Evolutionary conservation across 2,113 vertebrate species (phyloP), one percentile per base, ranked within the genome.

Genomic region (Cromileptes altivelis): DNA sequence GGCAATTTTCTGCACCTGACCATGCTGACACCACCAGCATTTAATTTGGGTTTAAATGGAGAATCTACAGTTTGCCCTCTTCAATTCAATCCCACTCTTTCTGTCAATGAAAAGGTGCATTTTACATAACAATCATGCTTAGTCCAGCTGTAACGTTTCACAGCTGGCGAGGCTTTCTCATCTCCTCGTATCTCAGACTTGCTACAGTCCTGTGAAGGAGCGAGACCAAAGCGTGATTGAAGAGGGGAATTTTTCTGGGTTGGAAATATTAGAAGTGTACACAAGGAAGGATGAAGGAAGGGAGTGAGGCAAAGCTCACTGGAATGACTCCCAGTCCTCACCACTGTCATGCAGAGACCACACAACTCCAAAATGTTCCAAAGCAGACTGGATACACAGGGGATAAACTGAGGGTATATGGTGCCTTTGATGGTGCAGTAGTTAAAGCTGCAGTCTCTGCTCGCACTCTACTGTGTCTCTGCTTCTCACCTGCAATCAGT

Each of bases 261-360:
- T 86, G 78, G 73, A 83, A 85, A 81, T 85, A 89, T 85, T 88
- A 83, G 82, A 87, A 90, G 85, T 82, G 80, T 71, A 91, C 89
- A 91, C 84, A 81, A 78, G 74, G 70, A 91, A 69, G 78, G 88
- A 89, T 84, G 81, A 85, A 80, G 85, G 72, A 77, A 75, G 11
- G 23, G 70, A 81, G 89, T 23, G 73, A 78, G 57, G 83, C 58
- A 19, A 75, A 78, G 88, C 80, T 85, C 62, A 4, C 60, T 91
- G 88, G 88, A 92, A 85, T 2, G 33, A 84, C 86, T 92, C 88
- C 85, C 86, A 78, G 86, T 70, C 68, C 47, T 81, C 77, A 62
- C 75, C 80, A 42, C 75, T 60, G 68, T 81, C 73, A 67, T 63
- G 65, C 27, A 18, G 76, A 86, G 87, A 88, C 89, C 88, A 85